Evolutionary conservation across 2,797 vertebrate genomes (phyloP).

Genomic region (Alca torda): DNA sequence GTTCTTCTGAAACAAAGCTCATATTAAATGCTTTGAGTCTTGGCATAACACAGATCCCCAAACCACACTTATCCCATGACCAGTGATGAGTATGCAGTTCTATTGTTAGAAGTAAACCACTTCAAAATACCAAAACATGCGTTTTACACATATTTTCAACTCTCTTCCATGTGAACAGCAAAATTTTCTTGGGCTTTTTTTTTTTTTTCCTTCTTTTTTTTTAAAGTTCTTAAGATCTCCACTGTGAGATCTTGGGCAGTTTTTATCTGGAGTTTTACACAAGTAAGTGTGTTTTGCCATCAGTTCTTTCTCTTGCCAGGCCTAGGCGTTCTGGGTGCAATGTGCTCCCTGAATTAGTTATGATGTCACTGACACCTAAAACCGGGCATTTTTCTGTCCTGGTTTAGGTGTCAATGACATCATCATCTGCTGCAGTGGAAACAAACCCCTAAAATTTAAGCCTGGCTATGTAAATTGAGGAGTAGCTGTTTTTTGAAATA

Average conservation of each 20-base stretch:
- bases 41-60: not conserved
- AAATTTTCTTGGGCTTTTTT: not conserved
- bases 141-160: not conserved
- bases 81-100: constrained; percentile 50
- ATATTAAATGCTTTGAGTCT: not conserved
- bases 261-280: not conserved
- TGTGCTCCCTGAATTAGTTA: not conserved
- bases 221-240: not conserved
- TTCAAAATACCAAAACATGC: constrained; percentile 18
- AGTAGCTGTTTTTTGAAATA: not conserved
- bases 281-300: not conserved
- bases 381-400: constrained; percentile 15
- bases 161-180: not conserved
- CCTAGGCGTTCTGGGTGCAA: not conserved
- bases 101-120: constrained; percentile 43
- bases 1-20: constrained; percentile 21
- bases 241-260: not conserved
- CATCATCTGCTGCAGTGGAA: constrained; percentile 31
- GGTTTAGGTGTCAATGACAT: constrained; percentile 57
- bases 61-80: constrained; percentile 47
- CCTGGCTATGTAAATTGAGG: not conserved
- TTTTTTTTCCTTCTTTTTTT: fast-evolving
- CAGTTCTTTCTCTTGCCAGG: not conserved
- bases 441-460: constrained; percentile 28
- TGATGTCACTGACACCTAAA: constrained; percentile 42